A percentile compares a stretch with the other conserved stretches of the same genome.
Conservation (phyloP, 2,113 vertebrate genomes). For the Istiophorus platypterus region DNA sequence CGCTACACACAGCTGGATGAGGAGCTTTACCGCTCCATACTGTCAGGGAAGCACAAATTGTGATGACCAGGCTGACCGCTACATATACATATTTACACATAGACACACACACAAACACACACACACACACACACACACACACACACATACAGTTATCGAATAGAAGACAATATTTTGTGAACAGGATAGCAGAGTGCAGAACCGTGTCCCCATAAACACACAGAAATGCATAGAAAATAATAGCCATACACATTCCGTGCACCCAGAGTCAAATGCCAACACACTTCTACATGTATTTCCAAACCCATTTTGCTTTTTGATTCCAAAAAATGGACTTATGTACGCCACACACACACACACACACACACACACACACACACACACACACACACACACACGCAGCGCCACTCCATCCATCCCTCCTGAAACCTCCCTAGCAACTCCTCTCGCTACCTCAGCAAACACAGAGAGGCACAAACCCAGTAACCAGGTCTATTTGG, state of each 20-base stretch:
- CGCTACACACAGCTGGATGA: slow-evolving; percentile 85
- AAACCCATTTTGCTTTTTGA: slow-evolving; percentile 38
- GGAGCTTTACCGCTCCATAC: slow-evolving; percentile 86
- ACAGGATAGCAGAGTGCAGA: slow-evolving; percentile 48
- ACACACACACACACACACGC: slow-evolving; percentile 34
- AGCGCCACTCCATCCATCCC: slow-evolving; percentile 43
- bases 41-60: slow-evolving; percentile 92
- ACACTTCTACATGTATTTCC: slow-evolving; percentile 27
- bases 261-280: slow-evolving; percentile 33
- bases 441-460: slow-evolving; percentile 82
- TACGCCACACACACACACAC: slow-evolving; percentile 29
- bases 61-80: slow-evolving; percentile 78
- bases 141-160: slow-evolving; percentile 6
- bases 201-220: slow-evolving; percentile 28
- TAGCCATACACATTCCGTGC: slow-evolving; percentile 61
- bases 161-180: slow-evolving; percentile 75
- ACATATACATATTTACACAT: slow-evolving; percentile 37
- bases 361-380: slow-evolving; percentile 39
- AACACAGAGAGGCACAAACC: slow-evolving; percentile 69
- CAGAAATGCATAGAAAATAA: slow-evolving; percentile 31
- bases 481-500: slow-evolving; percentile 42
- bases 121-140: slow-evolving; percentile 11
- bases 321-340: slow-evolving; percentile 30
- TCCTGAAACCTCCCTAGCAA: slow-evolving; percentile 37
- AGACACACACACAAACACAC: slow-evolving; percentile 13